Evolutionary conservation across 2,888 invertebrate species (phyloP).

Genomic region (Ormyrus labotus): DNA sequence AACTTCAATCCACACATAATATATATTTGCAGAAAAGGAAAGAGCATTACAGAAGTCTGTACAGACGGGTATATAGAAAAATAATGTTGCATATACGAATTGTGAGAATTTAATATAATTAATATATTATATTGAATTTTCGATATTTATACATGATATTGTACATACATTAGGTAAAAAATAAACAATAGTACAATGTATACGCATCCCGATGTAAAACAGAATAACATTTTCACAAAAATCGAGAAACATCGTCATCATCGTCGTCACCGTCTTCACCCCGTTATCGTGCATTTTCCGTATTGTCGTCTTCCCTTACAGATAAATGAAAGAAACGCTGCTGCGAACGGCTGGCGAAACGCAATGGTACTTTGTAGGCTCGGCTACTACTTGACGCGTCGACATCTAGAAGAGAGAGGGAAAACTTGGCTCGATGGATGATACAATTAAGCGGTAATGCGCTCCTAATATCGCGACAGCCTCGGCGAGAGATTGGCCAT

Average conservation of each 20-base stretch:
- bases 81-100: conserved; percentile 38
- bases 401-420: too few relatives aligned
- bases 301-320: background rate
- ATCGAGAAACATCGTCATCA: background rate
- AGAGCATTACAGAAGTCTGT: background rate
- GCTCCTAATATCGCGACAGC: conserved; percentile 2
- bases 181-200: conserved; percentile 46
- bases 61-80: conserved; percentile 16
- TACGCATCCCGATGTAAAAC: conserved; percentile 31
- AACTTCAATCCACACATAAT: background rate
- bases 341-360: conserved; percentile 3
- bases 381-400: too few relatives aligned
- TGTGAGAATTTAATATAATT: conserved; percentile 54
- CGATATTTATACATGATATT: conserved; percentile 56
- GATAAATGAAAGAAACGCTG: background rate
- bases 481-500: conserved; percentile 44
- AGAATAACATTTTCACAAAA: too few relatives aligned
- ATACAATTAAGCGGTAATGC: conserved; percentile 29
- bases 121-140: conserved; percentile 39
- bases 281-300: background rate
- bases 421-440: background rate
- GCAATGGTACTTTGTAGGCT: too few relatives aligned
- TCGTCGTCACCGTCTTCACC: background rate
- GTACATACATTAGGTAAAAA: conserved; percentile 54
- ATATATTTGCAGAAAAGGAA: background rate